Base-by-base conservation (phyloP, 64 coral and sea anemone species). In the Pocillopora verrucosa region DNA sequence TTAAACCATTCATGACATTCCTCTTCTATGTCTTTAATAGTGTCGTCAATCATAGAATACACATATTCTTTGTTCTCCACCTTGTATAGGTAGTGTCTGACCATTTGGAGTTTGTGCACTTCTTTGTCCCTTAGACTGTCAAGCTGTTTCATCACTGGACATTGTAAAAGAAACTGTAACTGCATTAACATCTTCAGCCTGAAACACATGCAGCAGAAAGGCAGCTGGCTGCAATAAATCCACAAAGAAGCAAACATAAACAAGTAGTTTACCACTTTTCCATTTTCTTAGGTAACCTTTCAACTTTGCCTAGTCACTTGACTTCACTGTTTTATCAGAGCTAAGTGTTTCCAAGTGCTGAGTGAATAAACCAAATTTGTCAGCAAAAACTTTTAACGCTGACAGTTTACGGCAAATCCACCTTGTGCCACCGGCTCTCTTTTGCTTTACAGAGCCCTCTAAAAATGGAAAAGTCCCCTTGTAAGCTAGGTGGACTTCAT, bases 291-390 rank as follows among this genome's bases (percentile, higher is more conserved):
- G 79, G 59, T 83, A 82, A 34, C 77, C 89, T 74, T 90, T 90
- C 89, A 90, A 30, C 59, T 92, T 92, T 3, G 19, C 22, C 72
- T 87, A 72, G 38, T 92, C 82, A 35, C 41, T 87, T 11, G 80
- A 77, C 73, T 84, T 87, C 0, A 92, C 73, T 25, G 90, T 65
- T 58, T 58, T 78, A 36, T 92, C 82, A 4, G 13, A 74, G 72
- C 68, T 86, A 67, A 91, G 56, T 82, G 82, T 86, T 63, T 84
- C 80, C 11, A 87, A 58, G 16, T 92, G 90, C 16, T 92, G 83
- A 86, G 87, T 87, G 36, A 86, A 87, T 61, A 87, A 26, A 64
- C 90, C 90, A 61, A 62, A 77, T 61, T 87, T 92, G 83, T 92
- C 90, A 76, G 87, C 57, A n/a, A 82, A 61, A 82, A 91, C 22